Conservation (phyloP, 92 coral and sea anemone genomes). For the Epizoanthus rinbou region DNA sequence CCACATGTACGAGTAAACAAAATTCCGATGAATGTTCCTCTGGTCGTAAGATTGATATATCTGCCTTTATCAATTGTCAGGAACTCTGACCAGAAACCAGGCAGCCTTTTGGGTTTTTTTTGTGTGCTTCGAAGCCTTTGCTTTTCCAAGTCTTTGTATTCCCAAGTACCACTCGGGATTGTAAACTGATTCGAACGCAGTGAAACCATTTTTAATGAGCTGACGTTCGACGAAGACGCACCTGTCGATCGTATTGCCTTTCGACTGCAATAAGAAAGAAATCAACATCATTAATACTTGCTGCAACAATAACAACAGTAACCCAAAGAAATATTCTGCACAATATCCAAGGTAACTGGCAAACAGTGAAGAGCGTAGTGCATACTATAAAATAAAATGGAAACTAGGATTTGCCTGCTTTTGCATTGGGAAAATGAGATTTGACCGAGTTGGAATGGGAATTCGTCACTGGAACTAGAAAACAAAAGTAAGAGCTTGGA, state of each 20-base stretch:
- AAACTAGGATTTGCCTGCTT: slow-evolving; percentile 46
- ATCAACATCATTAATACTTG: not conserved
- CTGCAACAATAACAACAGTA: not conserved
- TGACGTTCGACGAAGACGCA: slow-evolving; percentile 57
- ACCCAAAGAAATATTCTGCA: not conserved
- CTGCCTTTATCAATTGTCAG: not conserved
- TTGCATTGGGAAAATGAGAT: slow-evolving; percentile 49
- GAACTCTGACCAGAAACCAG: slow-evolving; percentile 15
- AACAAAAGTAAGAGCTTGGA: too few relatives aligned
- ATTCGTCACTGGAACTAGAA: slow-evolving; percentile 27
- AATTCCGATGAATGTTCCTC: too few relatives aligned
- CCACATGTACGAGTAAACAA: too few relatives aligned
- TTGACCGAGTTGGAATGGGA: slow-evolving; percentile 43
- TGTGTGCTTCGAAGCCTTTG: slow-evolving; percentile 38
- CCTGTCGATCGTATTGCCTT: slow-evolving; percentile 41
- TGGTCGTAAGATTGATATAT: too few relatives aligned
- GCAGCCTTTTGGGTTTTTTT: slow-evolving; percentile 19
- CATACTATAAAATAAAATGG: slow-evolving; percentile 45
- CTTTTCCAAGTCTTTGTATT: slow-evolving; percentile 44
- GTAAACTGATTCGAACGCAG: slow-evolving; percentile 55
- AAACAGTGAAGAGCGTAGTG: not conserved
- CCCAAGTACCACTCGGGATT: slow-evolving; percentile 50
- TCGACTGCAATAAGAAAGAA: slow-evolving; percentile 40
- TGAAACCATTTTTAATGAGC: slow-evolving; percentile 39
- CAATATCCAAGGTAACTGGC: not conserved